Base-by-base conservation (phyloP, 2,888 invertebrate genomes). In the Agrypnus murinus region DNA sequence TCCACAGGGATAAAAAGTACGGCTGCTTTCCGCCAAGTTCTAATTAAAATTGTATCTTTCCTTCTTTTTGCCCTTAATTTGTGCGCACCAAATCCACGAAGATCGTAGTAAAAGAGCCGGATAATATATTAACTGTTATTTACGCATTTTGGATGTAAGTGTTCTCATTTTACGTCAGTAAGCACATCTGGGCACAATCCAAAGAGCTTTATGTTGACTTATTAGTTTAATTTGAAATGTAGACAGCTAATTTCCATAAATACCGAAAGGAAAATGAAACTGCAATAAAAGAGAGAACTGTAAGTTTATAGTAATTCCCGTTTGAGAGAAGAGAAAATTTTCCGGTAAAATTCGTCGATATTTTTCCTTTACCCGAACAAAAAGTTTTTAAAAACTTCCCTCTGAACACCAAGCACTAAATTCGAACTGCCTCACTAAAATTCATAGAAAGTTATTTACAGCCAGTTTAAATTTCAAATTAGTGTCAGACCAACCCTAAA, bases 391-490 rank as follows among this genome's bases (percentile, higher is more conserved):
- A 59, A 57, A 68, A 65, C 38, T 69, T 65, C 46, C 53, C 40
- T 25, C 25, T 19, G 57, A 72, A 72, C 65, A 58, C 50, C 31
- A 57, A 46, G 67, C 65, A 50, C 55, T 69, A 72, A 72, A 71
- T 71, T 71, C 72, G 74, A 79, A 76, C 79, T 70, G 65, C 66
- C 71, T 78, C 79, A 80, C 81, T 81, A 80, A 83, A 83, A 83
- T 83, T 83, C 82, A 82, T 82, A 81, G 80, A 81, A 80, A 78
- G 81, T 82, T 80, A 84, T 83, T 83, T 83, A 84, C 77, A 77
- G 74, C 81, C 76, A 80, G 83, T 83, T 83, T 84, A 83, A 84
- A 84, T 83, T 84, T 83, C 81, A 81, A 84, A 84, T 83, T 84
- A 84, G 82, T 81, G 83, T 83, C 84, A 82, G 80, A 73, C 68